phyloP scores from a whole-genome alignment of 2,888 invertebrate genomes.

The Drosophila heteroneura region DNA sequence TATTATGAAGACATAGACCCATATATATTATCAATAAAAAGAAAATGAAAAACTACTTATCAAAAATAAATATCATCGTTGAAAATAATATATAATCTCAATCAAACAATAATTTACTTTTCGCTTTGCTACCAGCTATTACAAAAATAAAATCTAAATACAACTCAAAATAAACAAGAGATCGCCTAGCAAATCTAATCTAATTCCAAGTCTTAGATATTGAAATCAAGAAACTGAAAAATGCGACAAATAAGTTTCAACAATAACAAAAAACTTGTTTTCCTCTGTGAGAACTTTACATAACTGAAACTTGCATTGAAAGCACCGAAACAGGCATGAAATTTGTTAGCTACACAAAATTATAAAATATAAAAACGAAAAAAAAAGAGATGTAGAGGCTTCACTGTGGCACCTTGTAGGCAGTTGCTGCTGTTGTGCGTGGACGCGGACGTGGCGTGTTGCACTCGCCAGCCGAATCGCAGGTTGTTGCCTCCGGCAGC shows the following conservation, averaged over 20 bases:
- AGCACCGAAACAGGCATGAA: background rate
- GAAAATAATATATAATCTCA: background rate
- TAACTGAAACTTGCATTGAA: background rate
- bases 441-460: slow-evolving; percentile 87
- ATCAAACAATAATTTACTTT: background rate
- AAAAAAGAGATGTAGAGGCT: background rate
- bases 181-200: background rate
- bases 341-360: background rate
- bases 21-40: background rate
- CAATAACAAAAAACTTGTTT: background rate
- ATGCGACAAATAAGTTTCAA: background rate
- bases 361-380: background rate
- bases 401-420: slow-evolving; percentile 90
- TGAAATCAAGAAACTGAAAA: background rate
- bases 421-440: slow-evolving; percentile 89
- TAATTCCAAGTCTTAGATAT: background rate
- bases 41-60: background rate
- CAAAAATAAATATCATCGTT: slow-evolving; percentile 4
- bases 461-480: slow-evolving; percentile 83
- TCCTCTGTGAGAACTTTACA: background rate
- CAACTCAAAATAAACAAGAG: slow-evolving; percentile 1
- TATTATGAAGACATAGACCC: background rate
- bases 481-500: slow-evolving; percentile 87
- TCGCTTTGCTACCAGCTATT: background rate
- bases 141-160: background rate